A percentile compares a stretch with the other conserved stretches of the same genome.
phyloP scores from a whole-genome alignment of 2,888 invertebrate species.

The Eretmocerus hayati region DNA sequence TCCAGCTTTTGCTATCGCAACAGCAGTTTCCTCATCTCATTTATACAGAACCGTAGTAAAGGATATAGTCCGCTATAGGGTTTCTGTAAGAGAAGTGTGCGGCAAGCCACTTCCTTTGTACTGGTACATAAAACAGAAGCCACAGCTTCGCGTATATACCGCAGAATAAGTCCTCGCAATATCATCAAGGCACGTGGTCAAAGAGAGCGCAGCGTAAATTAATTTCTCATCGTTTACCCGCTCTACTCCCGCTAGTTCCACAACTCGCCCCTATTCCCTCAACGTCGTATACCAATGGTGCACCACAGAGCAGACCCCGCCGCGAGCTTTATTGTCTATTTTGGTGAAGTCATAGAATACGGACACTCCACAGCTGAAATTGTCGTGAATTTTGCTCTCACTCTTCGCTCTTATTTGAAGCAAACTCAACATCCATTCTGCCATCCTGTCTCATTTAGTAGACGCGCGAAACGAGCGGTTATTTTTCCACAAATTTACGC shows the following conservation, averaged over 20 bases:
- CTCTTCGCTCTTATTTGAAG: not conserved
- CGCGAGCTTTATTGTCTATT: not conserved
- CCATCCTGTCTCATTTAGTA: no score
- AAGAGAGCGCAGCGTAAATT: not conserved
- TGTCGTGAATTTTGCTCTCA: not conserved
- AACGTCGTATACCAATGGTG: not conserved
- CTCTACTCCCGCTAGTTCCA: no score
- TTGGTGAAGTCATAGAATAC: not conserved
- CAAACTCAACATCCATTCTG: no score
- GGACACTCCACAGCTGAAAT: not conserved
- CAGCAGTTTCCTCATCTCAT: no score
- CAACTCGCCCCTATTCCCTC: no score
- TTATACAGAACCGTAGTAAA: no score
- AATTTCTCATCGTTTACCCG: not conserved
- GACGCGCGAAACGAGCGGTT: no score
- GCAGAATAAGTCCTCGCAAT: not conserved
- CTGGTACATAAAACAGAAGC: not conserved
- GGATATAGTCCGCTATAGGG: no score
- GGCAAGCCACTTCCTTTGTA: not conserved
- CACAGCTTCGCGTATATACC: not conserved
- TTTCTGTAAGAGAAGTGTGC: no score
- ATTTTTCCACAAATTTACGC: no score
- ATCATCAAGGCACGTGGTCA: not conserved
- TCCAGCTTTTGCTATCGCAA: no score
- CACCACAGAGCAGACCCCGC: not conserved